phyloP scores from a whole-genome alignment of 2,113 vertebrate species.

The Ochotona curzoniae region DNA sequence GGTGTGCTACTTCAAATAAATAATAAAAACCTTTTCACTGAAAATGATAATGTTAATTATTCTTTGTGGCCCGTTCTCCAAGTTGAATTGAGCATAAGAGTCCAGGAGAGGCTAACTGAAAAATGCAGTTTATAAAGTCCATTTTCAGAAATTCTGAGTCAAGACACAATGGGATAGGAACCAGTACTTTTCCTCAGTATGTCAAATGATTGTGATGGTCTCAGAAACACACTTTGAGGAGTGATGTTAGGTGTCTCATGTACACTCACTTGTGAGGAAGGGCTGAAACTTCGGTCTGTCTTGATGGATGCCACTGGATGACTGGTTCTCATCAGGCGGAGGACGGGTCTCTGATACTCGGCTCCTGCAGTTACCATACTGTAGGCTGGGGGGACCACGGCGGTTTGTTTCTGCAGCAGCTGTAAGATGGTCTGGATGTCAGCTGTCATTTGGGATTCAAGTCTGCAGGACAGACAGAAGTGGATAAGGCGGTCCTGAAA shows the following conservation, averaged over 20 bases:
- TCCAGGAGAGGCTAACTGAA: not conserved
- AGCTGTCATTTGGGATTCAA: conserved; percentile 97
- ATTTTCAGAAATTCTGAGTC: not conserved
- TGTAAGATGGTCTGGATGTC: conserved; percentile 97
- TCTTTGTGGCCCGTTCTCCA: not conserved
- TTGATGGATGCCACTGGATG: conserved; percentile 89
- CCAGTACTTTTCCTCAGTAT: not conserved
- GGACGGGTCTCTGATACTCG: conserved; percentile 90
- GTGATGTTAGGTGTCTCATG: not conserved
- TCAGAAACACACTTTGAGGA: not conserved
- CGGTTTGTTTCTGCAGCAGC: conserved; percentile 94
- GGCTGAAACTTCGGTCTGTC: conserved; percentile 90
- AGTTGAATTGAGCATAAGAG: conserved; percentile 9
- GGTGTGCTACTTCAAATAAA: no score
- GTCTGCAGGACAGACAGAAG: conserved; percentile 84
- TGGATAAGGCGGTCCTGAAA: not conserved
- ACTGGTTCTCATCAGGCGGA: conserved; percentile 81
- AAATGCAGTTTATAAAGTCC: not conserved
- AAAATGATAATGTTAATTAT: not conserved
- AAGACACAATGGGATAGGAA: not conserved
- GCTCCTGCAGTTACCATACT: conserved; percentile 93
- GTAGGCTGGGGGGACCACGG: conserved; percentile 95
- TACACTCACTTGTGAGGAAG: conserved; percentile 89
- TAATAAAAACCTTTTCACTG: not conserved
- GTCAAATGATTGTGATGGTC: not conserved